Evolutionary conservation across 2,797 vertebrate genomes (phyloP), one percentile per base, ranked within the genome.

Genomic region (Cryptoblepharus egeriae): DNA sequence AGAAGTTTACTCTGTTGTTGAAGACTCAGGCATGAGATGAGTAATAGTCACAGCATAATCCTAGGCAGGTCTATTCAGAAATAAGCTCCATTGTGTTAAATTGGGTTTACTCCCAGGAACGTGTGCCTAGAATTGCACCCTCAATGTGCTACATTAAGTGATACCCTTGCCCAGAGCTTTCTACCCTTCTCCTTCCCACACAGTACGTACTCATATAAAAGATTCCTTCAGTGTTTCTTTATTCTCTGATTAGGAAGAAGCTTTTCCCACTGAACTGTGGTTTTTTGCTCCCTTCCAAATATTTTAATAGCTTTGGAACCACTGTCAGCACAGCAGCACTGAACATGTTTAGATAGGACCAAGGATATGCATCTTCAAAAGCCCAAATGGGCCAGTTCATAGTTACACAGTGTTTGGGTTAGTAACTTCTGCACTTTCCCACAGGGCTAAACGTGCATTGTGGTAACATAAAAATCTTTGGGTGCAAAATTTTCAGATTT

Each of bases 291-390:
- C 45, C 52, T 32, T 32, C 63, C 45, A 55, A 77, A 67, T 55
- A 77, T 77, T 77, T 77, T n/a, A 45, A 30, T 76, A 63, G 57
- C 57, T 61, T 35, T 3, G 73, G 55, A 60, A 75, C 35, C 35
- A 75, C 35, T 20, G n/a, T 28, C 57, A 58, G 32, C 13, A 58
- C 55, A 28, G 72, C 15, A 28, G 55, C 72, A 42, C 16, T 20
- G n/a, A 26, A 45, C 37, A 42, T 42, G 57, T 61, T 75, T 42
- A 57, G 9, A 16, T 30, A 26, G 30, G n/a, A 24, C 11, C 28
- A 49, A 30, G 28, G 16, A 30, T 63, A 22, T 4, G n/a, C 35
- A 60, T n/a, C 28, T 42, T 28, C 30, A 3, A 63, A 75, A 61
- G 35, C 15, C 13, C 28, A 39, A 61, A 61, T 26, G 39, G 37